phyloP scores from a whole-genome alignment of 2,888 invertebrate species.

The Congeria kusceri region DNA sequence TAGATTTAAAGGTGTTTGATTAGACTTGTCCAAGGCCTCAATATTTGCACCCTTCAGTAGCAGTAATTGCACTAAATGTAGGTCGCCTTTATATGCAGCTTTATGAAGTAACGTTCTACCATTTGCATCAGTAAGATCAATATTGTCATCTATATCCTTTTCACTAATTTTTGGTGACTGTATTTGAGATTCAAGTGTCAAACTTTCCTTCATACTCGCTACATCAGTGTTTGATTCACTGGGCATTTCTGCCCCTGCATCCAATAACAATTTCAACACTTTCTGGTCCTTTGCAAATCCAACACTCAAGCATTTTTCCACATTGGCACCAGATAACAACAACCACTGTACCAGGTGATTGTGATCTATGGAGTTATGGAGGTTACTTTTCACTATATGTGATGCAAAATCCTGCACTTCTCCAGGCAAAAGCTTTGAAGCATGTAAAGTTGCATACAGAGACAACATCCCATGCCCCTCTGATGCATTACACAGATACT shows the following conservation, averaged over 20 bases:
- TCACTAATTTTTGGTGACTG: slow-evolving; percentile 67
- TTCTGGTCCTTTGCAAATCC: slow-evolving; percentile 82
- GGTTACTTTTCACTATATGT: slow-evolving; percentile 85
- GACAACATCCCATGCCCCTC: slow-evolving; percentile 91
- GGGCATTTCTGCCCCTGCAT: slow-evolving; percentile 96
- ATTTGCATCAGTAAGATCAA: slow-evolving; percentile 87
- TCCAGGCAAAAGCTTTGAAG: slow-evolving; percentile 82
- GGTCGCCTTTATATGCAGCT: slow-evolving; percentile 94
- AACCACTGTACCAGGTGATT: slow-evolving; percentile 92
- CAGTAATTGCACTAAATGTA: slow-evolving; percentile 94
- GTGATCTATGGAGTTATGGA: slow-evolving; percentile 81
- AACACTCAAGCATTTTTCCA: slow-evolving; percentile 79
- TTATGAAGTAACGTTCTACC: slow-evolving; percentile 92
- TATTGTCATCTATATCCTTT: slow-evolving; percentile 65
- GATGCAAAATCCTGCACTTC: slow-evolving; percentile 87
- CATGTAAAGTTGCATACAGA: slow-evolving; percentile 90
- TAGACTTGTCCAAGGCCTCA: slow-evolving; percentile 90
- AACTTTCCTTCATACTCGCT: slow-evolving; percentile 72
- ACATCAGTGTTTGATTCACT: slow-evolving; percentile 91
- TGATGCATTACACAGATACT: slow-evolving; percentile 91
- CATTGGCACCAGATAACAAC: slow-evolving; percentile 85
- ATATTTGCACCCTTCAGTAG: slow-evolving; percentile 89
- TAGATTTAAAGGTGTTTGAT: slow-evolving; percentile 94
- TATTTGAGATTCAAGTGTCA: slow-evolving; percentile 63
- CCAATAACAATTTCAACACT: slow-evolving; percentile 90